A percentile compares a stretch with the other conserved stretches of the same genome.
Conservation (phyloP, 2,113 vertebrate species). For the Microcebus ravelobensis region DNA sequence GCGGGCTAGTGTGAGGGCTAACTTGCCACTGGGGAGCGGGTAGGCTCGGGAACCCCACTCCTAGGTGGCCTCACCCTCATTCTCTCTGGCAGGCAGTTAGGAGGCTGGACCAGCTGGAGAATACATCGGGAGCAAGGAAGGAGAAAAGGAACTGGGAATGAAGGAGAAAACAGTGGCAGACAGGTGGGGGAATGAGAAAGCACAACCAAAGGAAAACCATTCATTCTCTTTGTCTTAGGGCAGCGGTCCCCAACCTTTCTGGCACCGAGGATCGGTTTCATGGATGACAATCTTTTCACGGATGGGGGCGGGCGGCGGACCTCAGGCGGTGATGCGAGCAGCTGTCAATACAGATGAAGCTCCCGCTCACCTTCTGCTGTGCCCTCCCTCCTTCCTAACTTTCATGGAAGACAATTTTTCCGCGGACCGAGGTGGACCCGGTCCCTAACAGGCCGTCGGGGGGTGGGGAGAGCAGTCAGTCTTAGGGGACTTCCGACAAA, state of each 20-base stretch:
- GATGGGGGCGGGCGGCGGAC: fast-evolving
- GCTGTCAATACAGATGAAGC: too few species aligned
- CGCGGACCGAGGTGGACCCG: too few species aligned
- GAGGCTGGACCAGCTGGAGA: background rate
- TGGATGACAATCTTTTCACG: too few species aligned
- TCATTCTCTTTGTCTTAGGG: background rate
- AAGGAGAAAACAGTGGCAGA: too few species aligned
- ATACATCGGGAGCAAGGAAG: background rate
- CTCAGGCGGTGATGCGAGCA: too few species aligned
- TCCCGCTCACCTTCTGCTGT: too few species aligned
- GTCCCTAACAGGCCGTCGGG: too few species aligned
- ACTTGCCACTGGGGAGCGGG: background rate
- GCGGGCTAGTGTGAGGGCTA: background rate
- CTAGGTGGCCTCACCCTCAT: too few species aligned
- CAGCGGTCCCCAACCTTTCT: too few species aligned
- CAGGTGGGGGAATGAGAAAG: background rate
- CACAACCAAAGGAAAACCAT: background rate
- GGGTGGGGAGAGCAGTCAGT: background rate
- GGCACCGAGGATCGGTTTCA: too few species aligned
- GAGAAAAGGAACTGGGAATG: background rate
- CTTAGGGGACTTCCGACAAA: background rate
- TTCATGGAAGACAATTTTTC: too few species aligned
- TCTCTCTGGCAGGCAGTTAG: background rate
- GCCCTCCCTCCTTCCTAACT: too few species aligned
- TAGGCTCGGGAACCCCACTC: background rate